Evolutionary conservation across 1,140 invertebrate genomes (phyloP), one percentile per base, ranked within the genome.

Genomic region (Dendrolimus kikuchii): DNA sequence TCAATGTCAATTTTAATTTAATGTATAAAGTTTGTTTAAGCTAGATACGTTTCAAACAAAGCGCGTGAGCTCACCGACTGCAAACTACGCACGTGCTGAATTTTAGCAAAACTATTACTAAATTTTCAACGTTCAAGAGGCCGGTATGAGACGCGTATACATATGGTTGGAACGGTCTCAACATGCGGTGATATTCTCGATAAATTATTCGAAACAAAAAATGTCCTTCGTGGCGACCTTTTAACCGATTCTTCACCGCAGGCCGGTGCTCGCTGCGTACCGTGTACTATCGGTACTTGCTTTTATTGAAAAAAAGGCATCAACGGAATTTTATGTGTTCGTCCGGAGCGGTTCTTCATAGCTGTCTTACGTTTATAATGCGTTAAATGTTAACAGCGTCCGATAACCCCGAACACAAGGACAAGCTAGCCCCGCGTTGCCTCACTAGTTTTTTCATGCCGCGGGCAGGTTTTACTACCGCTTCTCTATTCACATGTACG

Each of bases 351-450:
- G 76, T 78, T 81, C 79, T 75, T 77, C 77, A 74, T 79, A 81
- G 77, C 68, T 73, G 73, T 81, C 73, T 75, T 74, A 70, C 59
- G 65, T 75, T 80, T 77, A 71, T 71, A 79, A 80, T 65, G 62
- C 65, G 67, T 75, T 86, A 82, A 84, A 86, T 86, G 82, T 71
- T 86, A 86, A 69, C 69, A 60, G 74, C 71, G 82, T 74, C 63
- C 82, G 74, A 84, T 86, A 82, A 86, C 81, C 82, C 74, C 80
- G 68, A 51, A 45, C 67, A 65, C 78, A 78, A 79, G 79, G 79
- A 82, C 79, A 76, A 49, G 53, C 71, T 77, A 73, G 72, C 63
- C 63, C 58, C 55, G 64, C 68, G 62, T 50, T 61, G 61, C 60
- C 68, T 65, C 62, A 57, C 61, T 68, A 64, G 74, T 71, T 74